Evolutionary conservation across 2,888 invertebrate genomes (phyloP), one percentile per base, ranked within the genome.

Genomic region (Nebria brevicollis): DNA sequence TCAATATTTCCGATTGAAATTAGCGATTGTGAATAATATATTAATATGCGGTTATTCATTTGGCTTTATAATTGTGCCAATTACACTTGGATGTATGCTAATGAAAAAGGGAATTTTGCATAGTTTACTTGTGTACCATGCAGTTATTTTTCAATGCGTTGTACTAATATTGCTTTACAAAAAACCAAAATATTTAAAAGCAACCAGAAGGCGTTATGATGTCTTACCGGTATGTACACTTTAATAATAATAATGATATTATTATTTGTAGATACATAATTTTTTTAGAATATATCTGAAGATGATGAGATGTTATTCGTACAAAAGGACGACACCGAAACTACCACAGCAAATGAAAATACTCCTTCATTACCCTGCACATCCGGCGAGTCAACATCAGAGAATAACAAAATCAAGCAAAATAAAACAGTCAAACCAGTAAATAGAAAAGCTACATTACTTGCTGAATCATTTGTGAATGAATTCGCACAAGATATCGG

Each of bases 1-100:
- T 0, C 92, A 92, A 84, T 93, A 92, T 87, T 93, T 93, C 85
- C 88, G 91, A 83, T 89, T 91, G 43, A 92, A 92, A 84, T 88
- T 92, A 34, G 89, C 90, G 0, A 88, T 90, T 79, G 90, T 92
- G 0, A 91, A 90, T 80, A 89, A 91, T 76, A 87, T 92, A 41
- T 88, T 92, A 6, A 90, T 91, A 83, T 89, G 91, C 85, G 90
- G 91, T 0, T 90, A 91, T 0, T 90, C 91, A 0, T 84, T 92
- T 0, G 93, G 93, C 34, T 91, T 91, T 86, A 89, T 91, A 82
- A 76, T 92, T 0, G 87, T 90, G 2, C 92, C 92, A 0, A 87
- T 92, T 13, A 83, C 91, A 6, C 84, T 92, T 10, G 92, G 92
- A 1, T 89, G 89, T 83, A 86, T 91, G n/a, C 89, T 91, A 84